Base-by-base conservation (phyloP, 2,888 invertebrate species). In the Stomorhina lunata region DNA sequence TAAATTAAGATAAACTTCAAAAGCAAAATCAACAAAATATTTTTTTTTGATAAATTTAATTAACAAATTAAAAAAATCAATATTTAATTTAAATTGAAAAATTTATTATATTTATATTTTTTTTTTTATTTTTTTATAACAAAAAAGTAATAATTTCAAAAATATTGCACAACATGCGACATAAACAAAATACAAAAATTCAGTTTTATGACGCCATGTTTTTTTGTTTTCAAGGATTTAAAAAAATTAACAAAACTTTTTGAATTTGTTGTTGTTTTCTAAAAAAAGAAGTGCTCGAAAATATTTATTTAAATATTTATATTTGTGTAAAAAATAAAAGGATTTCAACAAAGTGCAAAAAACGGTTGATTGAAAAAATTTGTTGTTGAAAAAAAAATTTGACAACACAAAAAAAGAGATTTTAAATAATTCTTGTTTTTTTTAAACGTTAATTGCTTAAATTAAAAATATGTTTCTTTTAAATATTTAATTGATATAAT, bases 121-220 rank as follows among this genome's bases (percentile, higher is more conserved):
- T 48, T 66, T 29, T 17, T 37, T 37, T 27, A 68, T 65, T 27
- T 48, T 45, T 55, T n/a, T 25, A 27, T 43, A 45, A 78, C 9
- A 37, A 7, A 59, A 48, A 68, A 34, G 37, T 25, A 71, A 15
- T 55, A 3, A 27, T 34, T 55, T 27, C 27, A 57, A 73, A 68
- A 72, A 71, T n/a, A n/a, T 79, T 79, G 82, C 82, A 84, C 86
- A 88, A 84, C 87, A 89, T 89, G 89, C 89, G 83, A 86, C 87
- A 88, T 85, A 81, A 82, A 84, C 88, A 89, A 88, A 89, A 89
- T 87, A 86, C 88, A 88, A 88, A 88, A 86, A 81, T n/a, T 45
- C 34, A 80, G 84, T 85, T 85, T 87, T 86, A 87, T 87, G 87
- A 83, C 86, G 87, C 84, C 83, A 59, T 79, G 79, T 80, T 77